Evolutionary conservation across 2,797 vertebrate species (phyloP).

Genomic region (Esox masquinongy): DNA sequence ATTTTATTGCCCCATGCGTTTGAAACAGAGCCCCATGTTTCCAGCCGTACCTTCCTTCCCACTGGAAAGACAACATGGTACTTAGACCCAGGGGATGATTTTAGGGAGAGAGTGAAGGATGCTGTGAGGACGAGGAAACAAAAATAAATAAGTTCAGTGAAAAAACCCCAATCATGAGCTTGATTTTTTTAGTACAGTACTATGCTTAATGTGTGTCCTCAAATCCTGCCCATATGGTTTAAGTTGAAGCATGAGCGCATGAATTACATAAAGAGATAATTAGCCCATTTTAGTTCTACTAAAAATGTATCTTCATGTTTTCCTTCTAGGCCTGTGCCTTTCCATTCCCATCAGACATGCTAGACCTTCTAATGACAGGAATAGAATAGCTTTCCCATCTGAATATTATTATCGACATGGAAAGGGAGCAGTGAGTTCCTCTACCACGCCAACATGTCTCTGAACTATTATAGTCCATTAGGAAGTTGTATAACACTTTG

Average conservation of each 20-base stretch:
- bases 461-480: not conserved
- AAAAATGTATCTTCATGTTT: not conserved
- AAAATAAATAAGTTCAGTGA: too few relatives aligned
- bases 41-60: not conserved
- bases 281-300: not conserved
- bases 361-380: not conserved
- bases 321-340: not conserved
- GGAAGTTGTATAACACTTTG: not conserved
- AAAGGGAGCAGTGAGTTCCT: constrained; percentile 1
- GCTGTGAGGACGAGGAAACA: not conserved
- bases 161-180: too few relatives aligned
- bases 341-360: not conserved
- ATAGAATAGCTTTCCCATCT: constrained; percentile 1
- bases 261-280: not conserved
- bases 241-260: not conserved
- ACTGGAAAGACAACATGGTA: constrained; percentile 3
- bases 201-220: not conserved
- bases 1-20: not conserved
- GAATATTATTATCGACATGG: not conserved
- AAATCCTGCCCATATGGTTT: not conserved
- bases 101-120: not conserved
- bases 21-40: not conserved
- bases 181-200: too few relatives aligned
- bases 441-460: not conserved
- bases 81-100: not conserved